Percentiles rank a stretch among this genome's conserved stretches.
Conservation (phyloP, 2,797 vertebrate genomes). For the Cottoperca gobio region DNA sequence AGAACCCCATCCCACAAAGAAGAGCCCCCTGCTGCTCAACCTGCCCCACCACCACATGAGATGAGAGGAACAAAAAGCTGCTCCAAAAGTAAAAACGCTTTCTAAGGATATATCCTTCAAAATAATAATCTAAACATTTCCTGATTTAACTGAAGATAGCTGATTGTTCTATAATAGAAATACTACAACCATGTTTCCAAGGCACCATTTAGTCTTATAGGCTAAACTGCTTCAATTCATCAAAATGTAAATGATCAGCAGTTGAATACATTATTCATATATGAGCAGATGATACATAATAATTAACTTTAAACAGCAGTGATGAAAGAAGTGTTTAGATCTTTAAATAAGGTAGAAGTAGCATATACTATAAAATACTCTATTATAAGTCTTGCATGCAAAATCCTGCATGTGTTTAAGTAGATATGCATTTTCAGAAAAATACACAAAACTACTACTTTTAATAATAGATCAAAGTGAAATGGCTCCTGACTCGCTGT, state of each 20-base stretch:
- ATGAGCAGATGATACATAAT: background rate
- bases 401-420: too few species aligned
- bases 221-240: background rate
- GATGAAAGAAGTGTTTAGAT: background rate
- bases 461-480: background rate
- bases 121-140: background rate
- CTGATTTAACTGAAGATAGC: background rate
- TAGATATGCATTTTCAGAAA: too few species aligned
- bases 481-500: background rate
- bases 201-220: background rate
- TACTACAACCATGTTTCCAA: background rate
- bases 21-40: conserved; percentile 45
- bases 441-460: too few species aligned
- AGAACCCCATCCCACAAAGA: conserved; percentile 29
- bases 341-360: background rate
- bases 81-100: background rate
- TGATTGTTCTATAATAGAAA: background rate
- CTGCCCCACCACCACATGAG: conserved; percentile 23
- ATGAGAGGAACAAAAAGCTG: background rate
- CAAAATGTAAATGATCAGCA: background rate
- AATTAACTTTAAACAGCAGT: background rate
- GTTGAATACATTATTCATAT: background rate
- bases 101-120: background rate
- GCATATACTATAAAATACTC: background rate
- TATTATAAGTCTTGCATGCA: background rate